Percentiles rank a stretch among this genome's conserved stretches.
These are phyloP conservation scores for Nyctibius grandis DNA, from an alignment of 2,797 vertebrate genomes.

Conservation along the genomic window DNA sequence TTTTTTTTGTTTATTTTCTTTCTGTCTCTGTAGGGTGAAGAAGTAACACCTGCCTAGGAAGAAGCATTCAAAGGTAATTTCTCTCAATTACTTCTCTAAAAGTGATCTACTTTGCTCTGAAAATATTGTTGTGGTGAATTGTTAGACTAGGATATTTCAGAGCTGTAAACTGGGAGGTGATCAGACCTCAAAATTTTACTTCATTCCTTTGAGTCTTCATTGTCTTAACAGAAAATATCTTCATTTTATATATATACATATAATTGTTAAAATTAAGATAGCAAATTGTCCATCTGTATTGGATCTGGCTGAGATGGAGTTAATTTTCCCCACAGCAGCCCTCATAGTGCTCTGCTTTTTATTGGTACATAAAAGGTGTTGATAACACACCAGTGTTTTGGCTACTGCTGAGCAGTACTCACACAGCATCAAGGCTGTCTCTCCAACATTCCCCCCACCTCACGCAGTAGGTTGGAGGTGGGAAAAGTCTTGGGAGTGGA, in stretches of 20 bases:
- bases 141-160: neutral
- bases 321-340: neutral
- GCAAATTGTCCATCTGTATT: neutral
- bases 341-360: neutral
- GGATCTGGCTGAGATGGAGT: neutral
- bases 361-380: neutral
- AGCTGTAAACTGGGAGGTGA: neutral
- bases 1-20: slow-evolving; percentile 27
- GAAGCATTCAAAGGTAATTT: neutral
- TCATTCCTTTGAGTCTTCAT: neutral
- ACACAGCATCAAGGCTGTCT: neutral
- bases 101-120: neutral
- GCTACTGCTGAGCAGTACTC: neutral
- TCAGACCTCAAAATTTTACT: neutral
- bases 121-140: neutral
- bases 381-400: neutral
- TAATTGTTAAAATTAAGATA: neutral
- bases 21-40: neutral
- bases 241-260: neutral
- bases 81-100: neutral
- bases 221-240: neutral
- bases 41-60: slow-evolving; percentile 29
- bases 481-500: neutral
- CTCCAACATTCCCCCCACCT: too few species aligned
- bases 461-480: neutral